Percentiles rank a stretch among this genome's conserved stretches.
Evolutionary conservation across 2,888 invertebrate genomes (phyloP).

Genomic region (Pocota personata): DNA sequence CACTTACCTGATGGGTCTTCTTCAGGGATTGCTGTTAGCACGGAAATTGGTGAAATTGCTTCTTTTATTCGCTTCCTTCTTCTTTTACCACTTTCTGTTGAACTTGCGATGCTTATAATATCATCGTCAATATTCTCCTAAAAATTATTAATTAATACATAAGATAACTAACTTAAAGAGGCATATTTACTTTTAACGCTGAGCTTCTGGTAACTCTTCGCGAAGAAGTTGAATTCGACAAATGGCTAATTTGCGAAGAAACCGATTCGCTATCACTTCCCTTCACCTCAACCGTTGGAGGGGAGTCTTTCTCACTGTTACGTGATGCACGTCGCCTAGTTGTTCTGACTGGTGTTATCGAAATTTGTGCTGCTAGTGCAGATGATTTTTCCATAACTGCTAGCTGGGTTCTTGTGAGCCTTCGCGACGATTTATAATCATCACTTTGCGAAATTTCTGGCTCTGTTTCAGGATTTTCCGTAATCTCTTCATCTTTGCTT

Average conservation of each 20-base stretch:
- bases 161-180: background rate
- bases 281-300: constrained; percentile 69
- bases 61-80: constrained; percentile 72
- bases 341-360: constrained; percentile 32
- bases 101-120: constrained; percentile 74
- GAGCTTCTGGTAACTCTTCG: constrained; percentile 75
- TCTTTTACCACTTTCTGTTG: constrained; percentile 70
- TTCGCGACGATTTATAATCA: constrained; percentile 74
- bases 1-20: constrained; percentile 71
- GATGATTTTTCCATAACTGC: constrained; percentile 76
- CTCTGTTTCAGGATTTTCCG: constrained; percentile 4
- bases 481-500: constrained; percentile 4
- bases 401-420: constrained; percentile 77
- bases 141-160: background rate
- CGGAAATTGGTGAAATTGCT: constrained; percentile 72
- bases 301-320: constrained; percentile 33
- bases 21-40: constrained; percentile 75
- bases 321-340: constrained; percentile 71
- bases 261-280: constrained; percentile 77
- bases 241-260: constrained; percentile 75
- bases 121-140: constrained; percentile 76
- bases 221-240: constrained; percentile 68
- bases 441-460: constrained; percentile 32
- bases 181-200: constrained; percentile 71
- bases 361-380: constrained; percentile 52